phyloP scores from a whole-genome alignment of 2,113 vertebrate species.

The Sinocyclocheilus maitianheensis region DNA sequence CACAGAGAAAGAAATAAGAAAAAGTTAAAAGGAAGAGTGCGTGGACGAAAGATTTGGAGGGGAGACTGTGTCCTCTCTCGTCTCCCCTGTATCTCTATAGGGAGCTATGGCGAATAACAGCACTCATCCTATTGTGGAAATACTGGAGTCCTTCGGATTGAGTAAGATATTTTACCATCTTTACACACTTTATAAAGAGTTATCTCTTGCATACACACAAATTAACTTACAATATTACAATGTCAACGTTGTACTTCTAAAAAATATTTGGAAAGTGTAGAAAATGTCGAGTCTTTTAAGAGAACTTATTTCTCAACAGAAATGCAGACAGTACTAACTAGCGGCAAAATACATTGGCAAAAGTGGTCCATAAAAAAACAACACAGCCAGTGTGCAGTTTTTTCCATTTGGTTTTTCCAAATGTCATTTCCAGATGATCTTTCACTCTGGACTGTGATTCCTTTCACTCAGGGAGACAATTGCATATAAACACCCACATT shows the following conservation, averaged over 20 bases:
- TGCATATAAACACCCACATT: constrained; percentile 39
- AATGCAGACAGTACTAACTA: constrained; percentile 19
- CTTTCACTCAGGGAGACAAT: constrained; percentile 46
- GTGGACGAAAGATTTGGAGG: constrained; percentile 55
- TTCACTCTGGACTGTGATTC: constrained; percentile 58
- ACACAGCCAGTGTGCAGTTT: constrained; percentile 11
- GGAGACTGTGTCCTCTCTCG: constrained; percentile 55
- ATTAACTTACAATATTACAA: neutral
- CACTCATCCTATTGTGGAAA: constrained; percentile 75
- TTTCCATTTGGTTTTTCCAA: constrained; percentile 50
- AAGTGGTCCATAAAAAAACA: constrained; percentile 9
- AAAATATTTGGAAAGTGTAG: no score
- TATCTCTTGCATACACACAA: neutral
- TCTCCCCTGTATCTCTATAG: constrained; percentile 61
- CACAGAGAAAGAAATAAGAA: constrained; percentile 58
- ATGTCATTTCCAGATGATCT: constrained; percentile 71
- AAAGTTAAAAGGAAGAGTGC: constrained; percentile 59
- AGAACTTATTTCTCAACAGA: neutral
- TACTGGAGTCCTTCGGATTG: constrained; percentile 71
- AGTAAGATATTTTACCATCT: constrained; percentile 70
- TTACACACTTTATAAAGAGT: constrained; percentile 29
- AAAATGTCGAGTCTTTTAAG: neutral
- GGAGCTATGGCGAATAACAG: constrained; percentile 86
- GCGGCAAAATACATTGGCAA: constrained; percentile 11
- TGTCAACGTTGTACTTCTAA: neutral